Evolutionary conservation across 2,888 invertebrate species (phyloP).

Genomic region (Erpobdella octoculata): DNA sequence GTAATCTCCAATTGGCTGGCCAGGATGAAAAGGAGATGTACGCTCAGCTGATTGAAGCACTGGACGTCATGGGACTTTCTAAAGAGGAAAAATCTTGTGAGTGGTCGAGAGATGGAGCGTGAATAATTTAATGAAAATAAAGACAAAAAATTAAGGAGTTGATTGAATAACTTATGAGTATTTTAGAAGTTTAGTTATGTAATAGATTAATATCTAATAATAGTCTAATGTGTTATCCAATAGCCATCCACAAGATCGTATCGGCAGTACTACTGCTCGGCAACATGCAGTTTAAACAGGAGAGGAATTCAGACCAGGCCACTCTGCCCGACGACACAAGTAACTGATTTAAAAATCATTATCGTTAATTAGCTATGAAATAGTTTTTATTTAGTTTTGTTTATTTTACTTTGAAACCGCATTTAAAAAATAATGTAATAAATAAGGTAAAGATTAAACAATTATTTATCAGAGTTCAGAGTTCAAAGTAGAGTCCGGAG

Average conservation of each 20-base stretch:
- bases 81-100: constrained; percentile 64
- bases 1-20: constrained; percentile 65
- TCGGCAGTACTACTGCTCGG: constrained; percentile 92
- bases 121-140: background rate
- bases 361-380: too few relatives aligned
- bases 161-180: background rate
- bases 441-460: too few relatives aligned
- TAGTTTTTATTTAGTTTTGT: too few relatives aligned
- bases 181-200: background rate
- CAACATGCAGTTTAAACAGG: constrained; percentile 96
- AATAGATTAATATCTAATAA: background rate
- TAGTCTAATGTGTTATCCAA: background rate
- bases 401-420: too few relatives aligned
- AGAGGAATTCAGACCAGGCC: constrained; percentile 95
- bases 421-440: too few relatives aligned
- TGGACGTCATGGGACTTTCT: constrained; percentile 98
- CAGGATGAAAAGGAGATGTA: constrained; percentile 67
- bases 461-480: too few relatives aligned
- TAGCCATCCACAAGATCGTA: constrained; percentile 78
- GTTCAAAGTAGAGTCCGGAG: too few relatives aligned
- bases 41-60: constrained; percentile 86
- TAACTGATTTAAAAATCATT: background rate
- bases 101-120: background rate
- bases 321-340: constrained; percentile 88
- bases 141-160: background rate